A percentile compares a stretch with the other conserved stretches of the same genome.
Conservation (phyloP, 2,113 vertebrate species). For the Podarcis muralis region DNA sequence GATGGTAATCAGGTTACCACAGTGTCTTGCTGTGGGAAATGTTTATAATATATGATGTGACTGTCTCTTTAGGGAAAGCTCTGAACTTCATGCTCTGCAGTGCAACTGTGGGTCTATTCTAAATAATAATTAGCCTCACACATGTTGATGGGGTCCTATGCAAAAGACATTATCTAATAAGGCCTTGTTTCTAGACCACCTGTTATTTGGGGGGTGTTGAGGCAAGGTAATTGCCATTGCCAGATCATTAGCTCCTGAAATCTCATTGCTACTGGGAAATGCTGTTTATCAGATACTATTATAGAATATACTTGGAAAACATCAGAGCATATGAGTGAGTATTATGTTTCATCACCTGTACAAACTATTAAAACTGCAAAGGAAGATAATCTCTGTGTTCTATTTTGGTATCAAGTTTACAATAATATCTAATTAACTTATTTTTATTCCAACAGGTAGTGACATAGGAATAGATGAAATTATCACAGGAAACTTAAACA, state of each 20-base stretch:
- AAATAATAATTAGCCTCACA: background rate
- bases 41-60: background rate
- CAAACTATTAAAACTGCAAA: background rate
- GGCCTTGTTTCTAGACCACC: background rate
- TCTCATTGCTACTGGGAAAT: background rate
- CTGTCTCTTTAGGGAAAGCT: background rate
- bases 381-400: background rate
- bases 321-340: background rate
- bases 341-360: background rate
- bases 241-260: background rate
- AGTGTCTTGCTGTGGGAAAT: background rate
- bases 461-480: slow-evolving; percentile 87
- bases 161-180: background rate
- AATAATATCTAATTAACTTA: background rate
- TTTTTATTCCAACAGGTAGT: slow-evolving; percentile 73
- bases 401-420: background rate
- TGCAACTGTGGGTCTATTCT: background rate
- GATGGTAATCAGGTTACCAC: background rate
- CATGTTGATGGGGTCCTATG: background rate
- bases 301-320: background rate
- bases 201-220: background rate
- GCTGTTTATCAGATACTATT: background rate
- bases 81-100: background rate
- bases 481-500: slow-evolving; percentile 93
- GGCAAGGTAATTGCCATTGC: background rate